Percentiles rank a stretch among this genome's conserved stretches.
Conservation (phyloP, 2,797 vertebrate species). For the Mareca strepera region DNA sequence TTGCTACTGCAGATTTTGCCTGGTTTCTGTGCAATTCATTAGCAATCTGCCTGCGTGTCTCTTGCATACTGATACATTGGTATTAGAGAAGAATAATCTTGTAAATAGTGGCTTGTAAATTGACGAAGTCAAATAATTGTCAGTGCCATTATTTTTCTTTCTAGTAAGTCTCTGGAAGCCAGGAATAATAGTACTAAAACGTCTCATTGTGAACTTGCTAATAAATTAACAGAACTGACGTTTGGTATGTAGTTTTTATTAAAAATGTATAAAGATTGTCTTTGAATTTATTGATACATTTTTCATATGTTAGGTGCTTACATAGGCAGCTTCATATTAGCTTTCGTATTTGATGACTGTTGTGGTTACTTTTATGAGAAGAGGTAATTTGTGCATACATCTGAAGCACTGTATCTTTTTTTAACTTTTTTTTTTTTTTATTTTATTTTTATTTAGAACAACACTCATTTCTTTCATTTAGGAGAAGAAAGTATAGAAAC, state of each 20-base stretch:
- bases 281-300: background rate
- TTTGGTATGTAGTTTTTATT: background rate
- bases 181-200: background rate
- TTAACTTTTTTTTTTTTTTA: background rate
- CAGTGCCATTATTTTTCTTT: background rate
- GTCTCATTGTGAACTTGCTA: background rate
- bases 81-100: background rate
- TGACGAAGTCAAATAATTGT: background rate
- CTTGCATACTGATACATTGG: background rate
- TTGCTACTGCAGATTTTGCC: background rate
- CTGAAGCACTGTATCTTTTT: background rate
- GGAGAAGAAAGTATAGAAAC: background rate
- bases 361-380: background rate
- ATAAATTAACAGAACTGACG: background rate
- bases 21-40: background rate
- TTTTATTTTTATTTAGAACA: background rate
- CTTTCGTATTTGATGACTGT: background rate
- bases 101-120: background rate
- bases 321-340: background rate
- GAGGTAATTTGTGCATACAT: background rate
- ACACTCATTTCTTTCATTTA: background rate
- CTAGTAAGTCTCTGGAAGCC: background rate
- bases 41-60: background rate
- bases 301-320: background rate
- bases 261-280: background rate